Base-by-base conservation (phyloP, 1,140 invertebrate genomes). In the Sweltsa coloradensis region DNA sequence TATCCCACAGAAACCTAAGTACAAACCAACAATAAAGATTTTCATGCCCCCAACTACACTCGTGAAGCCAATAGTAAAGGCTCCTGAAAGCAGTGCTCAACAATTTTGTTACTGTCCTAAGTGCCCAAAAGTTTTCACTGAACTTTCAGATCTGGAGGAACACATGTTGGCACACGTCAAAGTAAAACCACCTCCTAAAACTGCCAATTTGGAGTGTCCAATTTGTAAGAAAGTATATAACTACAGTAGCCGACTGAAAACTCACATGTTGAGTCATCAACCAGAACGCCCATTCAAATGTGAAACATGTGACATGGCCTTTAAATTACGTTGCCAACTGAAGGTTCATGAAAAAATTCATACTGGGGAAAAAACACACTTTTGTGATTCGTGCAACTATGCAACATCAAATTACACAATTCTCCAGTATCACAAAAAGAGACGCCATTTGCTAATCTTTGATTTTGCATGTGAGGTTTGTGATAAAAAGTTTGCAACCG, bases 231-330 rank as follows among this genome's bases (percentile, higher is more conserved):
- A n/a, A n/a, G n/a, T n/a, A n/a, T n/a, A n/a, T n/a, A n/a, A n/a
- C n/a, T n/a, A n/a, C n/a, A n/a, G n/a, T n/a, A n/a, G n/a, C n/a
- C n/a, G n/a, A n/a, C n/a, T n/a, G n/a, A n/a, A n/a, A n/a, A n/a
- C n/a, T n/a, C n/a, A n/a, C n/a, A n/a, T n/a, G n/a, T n/a, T n/a
- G n/a, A n/a, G n/a, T n/a, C 81, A 85, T 57, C 82, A 79, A 2
- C 81, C 80, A 0, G 78, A 83, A 52, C 77, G 76, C 58, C 80
- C 80, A 0, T 77, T 76, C 53, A 74, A 74, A 56, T 83, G 81
- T 56, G 59, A 64, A 51, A 67, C 65, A 47, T 75, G 73, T 53
- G 51, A 53, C 43, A 60, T 69, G 42, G 51, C 37, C 2, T 45
- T 34, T 41, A 16, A 18, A 7, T 6, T 34, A 26, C 9, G 16